A percentile compares a stretch with the other conserved stretches of the same genome.
Evolutionary conservation across 2,888 invertebrate species (phyloP).

Genomic region (Agrochola lota): DNA sequence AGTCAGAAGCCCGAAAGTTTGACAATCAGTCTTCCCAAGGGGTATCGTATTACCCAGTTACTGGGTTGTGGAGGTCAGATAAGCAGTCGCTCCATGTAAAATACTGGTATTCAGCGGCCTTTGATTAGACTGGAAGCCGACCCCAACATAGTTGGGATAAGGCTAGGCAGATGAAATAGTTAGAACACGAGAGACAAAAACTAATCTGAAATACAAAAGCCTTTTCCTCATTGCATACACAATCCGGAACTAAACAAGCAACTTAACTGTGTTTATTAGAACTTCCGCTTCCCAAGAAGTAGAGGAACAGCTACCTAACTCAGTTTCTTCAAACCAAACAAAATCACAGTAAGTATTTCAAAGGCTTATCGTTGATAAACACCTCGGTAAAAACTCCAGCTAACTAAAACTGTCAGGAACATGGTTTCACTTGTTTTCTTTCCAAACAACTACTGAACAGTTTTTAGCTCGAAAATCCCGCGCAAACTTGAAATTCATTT

Average conservation of each 20-base stretch:
- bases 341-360: conserved; percentile 36
- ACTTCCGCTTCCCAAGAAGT: conserved; percentile 13
- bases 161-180: too few species aligned
- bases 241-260: conserved; percentile 7
- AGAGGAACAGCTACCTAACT: conserved; percentile 5
- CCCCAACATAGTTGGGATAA: too few species aligned
- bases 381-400: conserved; percentile 18
- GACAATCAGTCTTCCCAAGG: too few species aligned
- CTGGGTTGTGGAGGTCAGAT: too few species aligned
- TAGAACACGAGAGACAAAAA: not conserved
- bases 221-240: not conserved
- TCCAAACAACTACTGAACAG: not conserved
- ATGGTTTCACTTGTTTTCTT: conserved; percentile 9
- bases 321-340: conserved; percentile 23
- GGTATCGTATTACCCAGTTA: too few species aligned
- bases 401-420: conserved; percentile 11
- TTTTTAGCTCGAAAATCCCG: conserved; percentile 5
- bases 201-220: not conserved
- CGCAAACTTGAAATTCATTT: conserved; percentile 29
- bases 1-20: too few species aligned
- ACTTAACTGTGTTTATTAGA: conserved; percentile 32
- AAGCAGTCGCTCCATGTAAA: too few species aligned
- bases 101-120: too few species aligned
- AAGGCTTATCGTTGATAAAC: conserved; percentile 22
- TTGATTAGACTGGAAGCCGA: too few species aligned